Conservation (phyloP, 2,888 invertebrate species). For the Ramazzottius varieornatus region DNA sequence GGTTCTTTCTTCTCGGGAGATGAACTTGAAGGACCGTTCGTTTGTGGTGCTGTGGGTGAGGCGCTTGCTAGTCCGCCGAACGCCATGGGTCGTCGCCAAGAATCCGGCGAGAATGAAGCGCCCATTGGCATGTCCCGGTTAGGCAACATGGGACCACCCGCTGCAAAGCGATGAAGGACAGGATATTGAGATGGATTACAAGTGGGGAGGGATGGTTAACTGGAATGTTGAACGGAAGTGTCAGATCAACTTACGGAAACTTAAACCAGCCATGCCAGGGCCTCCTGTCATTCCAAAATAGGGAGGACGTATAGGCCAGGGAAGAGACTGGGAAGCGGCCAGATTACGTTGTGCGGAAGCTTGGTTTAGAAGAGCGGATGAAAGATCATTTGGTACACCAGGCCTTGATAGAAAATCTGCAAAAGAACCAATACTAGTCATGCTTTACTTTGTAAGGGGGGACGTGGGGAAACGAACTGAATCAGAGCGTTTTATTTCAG, state of each 20-base stretch:
- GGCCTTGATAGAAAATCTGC: not conserved
- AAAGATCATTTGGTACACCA: not conserved
- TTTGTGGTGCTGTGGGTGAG: not conserved
- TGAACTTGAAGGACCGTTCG: too few species aligned
- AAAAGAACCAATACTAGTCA: too few species aligned
- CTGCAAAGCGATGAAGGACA: not conserved
- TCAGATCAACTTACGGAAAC: not conserved
- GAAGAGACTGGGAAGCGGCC: not conserved
- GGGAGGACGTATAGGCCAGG: not conserved
- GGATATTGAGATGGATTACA: not conserved
- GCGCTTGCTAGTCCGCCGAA: not conserved
- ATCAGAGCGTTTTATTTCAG: not conserved
- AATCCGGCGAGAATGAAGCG: not conserved
- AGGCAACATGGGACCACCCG: not conserved
- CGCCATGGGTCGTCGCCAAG: not conserved
- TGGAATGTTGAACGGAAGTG: too few species aligned
- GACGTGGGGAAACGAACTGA: not conserved
- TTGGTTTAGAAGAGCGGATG: too few species aligned
- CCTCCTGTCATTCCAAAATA: not conserved
- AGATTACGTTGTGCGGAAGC: too few species aligned
- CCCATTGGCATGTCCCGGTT: not conserved
- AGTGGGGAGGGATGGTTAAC: not conserved
- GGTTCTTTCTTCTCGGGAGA: not conserved
- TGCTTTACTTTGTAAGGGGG: too few species aligned
- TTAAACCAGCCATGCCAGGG: not conserved